phyloP scores from a whole-genome alignment of 2,797 vertebrate genomes.

The Miichthys miiuy region DNA sequence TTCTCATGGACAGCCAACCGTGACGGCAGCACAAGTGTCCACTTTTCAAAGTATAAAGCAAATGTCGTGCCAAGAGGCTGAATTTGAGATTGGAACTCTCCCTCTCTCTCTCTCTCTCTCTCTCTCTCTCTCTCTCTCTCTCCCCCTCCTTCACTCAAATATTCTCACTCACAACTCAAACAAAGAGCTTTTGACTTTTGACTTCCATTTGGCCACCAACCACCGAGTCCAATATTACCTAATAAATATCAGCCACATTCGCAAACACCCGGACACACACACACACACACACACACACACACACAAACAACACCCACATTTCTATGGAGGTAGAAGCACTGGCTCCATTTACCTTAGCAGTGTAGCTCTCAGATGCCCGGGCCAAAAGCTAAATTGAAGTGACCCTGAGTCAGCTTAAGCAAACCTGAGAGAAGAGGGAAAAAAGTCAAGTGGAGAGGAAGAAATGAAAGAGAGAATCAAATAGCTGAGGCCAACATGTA shows the following conservation, averaged over 20 bases:
- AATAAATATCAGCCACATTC: conserved; percentile 58
- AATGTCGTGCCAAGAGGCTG: conserved; percentile 42
- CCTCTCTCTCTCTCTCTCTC: neutral
- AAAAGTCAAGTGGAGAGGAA: conserved; percentile 33
- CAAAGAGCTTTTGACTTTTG: conserved; percentile 71
- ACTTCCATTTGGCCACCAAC: conserved; percentile 53
- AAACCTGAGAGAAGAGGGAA: conserved; percentile 62
- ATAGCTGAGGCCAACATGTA: conserved; percentile 40
- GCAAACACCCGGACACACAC: neutral
- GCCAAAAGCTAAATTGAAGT: conserved; percentile 76
- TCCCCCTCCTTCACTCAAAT: conserved; percentile 32
- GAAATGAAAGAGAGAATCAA: conserved; percentile 54
- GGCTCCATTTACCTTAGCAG: conserved; percentile 63
- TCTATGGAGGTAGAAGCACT: conserved; percentile 18
- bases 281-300: conserved; percentile 13
- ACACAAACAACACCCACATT: neutral
- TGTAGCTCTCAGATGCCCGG: conserved; percentile 58
- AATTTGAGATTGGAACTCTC: conserved; percentile 14
- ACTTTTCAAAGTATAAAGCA: conserved; percentile 45
- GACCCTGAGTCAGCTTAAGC: conserved; percentile 76
- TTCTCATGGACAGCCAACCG: conserved; percentile 25
- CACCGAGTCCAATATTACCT: conserved; percentile 64
- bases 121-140: neutral
- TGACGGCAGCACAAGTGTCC: conserved; percentile 36
- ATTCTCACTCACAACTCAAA: conserved; percentile 62